These are phyloP conservation scores for Bubo scandiacus DNA, from an alignment of 2,113 vertebrate genomes.

Conservation along the genomic window DNA sequence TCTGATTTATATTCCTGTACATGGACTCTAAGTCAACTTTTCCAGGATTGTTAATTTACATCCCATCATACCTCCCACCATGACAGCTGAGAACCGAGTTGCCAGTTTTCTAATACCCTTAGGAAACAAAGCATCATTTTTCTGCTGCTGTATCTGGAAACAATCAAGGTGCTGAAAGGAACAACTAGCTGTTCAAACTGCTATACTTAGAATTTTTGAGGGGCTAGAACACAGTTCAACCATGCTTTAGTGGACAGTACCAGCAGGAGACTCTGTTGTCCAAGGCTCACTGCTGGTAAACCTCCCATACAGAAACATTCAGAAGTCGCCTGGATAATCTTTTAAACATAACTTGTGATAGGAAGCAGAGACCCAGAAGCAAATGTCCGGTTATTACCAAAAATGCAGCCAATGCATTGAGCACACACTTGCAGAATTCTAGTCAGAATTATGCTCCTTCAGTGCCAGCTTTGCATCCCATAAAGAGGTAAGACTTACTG, in stretches of 20 bases:
- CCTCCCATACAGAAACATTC: not conserved
- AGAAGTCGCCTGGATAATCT: not conserved
- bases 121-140: not conserved
- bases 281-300: not conserved
- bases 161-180: not conserved
- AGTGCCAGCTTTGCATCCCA: not conserved
- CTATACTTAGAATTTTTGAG: not conserved
- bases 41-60: not conserved
- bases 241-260: not conserved
- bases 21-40: not conserved
- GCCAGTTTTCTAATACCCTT: not conserved
- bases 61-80: not conserved
- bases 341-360: not conserved
- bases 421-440: not conserved
- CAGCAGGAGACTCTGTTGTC: not conserved
- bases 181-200: not conserved
- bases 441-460: not conserved
- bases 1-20: not conserved
- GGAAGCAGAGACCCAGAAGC: not conserved
- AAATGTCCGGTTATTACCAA: not conserved
- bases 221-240: not conserved
- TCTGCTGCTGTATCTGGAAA: not conserved
- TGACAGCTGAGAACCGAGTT: not conserved
- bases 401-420: not conserved
- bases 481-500: not conserved